Evolutionary conservation across 2,888 invertebrate genomes (phyloP).

Genomic region (Drosophila yooni): DNA sequence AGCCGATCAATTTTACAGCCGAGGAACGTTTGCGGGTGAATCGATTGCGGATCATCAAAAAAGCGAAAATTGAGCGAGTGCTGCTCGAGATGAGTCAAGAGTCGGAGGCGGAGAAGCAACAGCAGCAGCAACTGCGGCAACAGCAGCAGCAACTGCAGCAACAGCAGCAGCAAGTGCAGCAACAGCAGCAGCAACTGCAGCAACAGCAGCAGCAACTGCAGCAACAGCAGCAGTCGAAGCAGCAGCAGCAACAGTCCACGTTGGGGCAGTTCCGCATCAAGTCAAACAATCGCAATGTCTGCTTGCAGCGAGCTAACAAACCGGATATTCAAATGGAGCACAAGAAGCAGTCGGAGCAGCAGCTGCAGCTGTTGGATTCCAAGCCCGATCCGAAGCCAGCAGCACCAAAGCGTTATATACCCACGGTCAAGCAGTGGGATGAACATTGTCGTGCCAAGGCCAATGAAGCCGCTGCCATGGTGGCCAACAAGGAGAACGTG

Average conservation of each 20-base stretch:
- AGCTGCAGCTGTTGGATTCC: not conserved
- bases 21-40: constrained; percentile 58
- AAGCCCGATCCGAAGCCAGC: not conserved
- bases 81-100: constrained; percentile 59
- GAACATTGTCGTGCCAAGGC: constrained; percentile 57
- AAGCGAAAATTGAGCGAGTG: constrained; percentile 61
- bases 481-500: constrained; percentile 46
- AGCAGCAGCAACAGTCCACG: not conserved
- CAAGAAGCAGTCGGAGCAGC: not conserved
- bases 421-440: constrained; percentile 68
- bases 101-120: constrained; percentile 8
- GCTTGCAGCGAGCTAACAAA: constrained; percentile 28
- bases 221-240: too few relatives aligned
- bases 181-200: not conserved
- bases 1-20: constrained; percentile 43
- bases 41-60: constrained; percentile 51
- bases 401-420: constrained; percentile 52
- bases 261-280: not conserved
- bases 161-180: not conserved
- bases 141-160: not conserved
- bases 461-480: not conserved
- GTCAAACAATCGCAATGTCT: constrained; percentile 32
- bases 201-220: not conserved
- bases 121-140: not conserved
- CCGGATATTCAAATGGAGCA: not conserved